A percentile compares a stretch with the other conserved stretches of the same genome.
Conservation (phyloP, 1,140 invertebrate species). For the Armadillidium nasatum region DNA sequence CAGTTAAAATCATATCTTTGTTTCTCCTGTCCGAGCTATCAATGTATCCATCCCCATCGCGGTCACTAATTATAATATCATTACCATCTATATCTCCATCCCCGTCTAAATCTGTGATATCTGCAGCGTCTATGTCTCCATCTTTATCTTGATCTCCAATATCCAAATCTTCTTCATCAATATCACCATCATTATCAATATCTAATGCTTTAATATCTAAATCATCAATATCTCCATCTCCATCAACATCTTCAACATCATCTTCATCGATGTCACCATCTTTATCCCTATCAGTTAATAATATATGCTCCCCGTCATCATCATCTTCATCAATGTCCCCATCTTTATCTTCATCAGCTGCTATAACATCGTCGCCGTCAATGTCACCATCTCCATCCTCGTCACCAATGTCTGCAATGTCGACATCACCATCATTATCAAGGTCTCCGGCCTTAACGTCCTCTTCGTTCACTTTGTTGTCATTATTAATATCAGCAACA, state of each 20-base stretch:
- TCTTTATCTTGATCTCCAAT: conserved; percentile 34
- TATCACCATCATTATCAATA: conserved; percentile 40
- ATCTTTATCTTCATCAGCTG: conserved; percentile 41
- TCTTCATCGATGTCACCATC: conserved; percentile 39
- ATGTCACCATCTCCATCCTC: conserved; percentile 37
- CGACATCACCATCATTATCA: conserved; percentile 41
- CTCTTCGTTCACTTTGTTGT: conserved; percentile 32
- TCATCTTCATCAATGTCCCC: conserved; percentile 36
- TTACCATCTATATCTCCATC: conserved; percentile 33
- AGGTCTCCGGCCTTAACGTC: conserved; percentile 34
- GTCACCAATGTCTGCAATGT: conserved; percentile 39
- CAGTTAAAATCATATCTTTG: conserved; percentile 32
- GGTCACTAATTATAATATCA: conserved; percentile 32
- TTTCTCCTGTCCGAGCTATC: conserved; percentile 21
- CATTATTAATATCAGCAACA: conserved; percentile 40
- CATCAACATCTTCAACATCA: conserved; percentile 35
- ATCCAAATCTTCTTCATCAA: conserved; percentile 34
- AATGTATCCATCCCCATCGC: conserved; percentile 35
- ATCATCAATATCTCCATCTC: conserved; percentile 37
- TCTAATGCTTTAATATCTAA: conserved; percentile 33
- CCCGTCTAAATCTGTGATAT: conserved; percentile 34
- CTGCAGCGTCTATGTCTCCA: conserved; percentile 28
- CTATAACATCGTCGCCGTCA: conserved; percentile 28
- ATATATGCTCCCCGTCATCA: conserved; percentile 22
- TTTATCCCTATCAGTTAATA: conserved; percentile 34